Percentiles rank a stretch among this genome's conserved stretches.
Conservation (phyloP, 2,797 vertebrate genomes). For the Scarus forsteni region DNA sequence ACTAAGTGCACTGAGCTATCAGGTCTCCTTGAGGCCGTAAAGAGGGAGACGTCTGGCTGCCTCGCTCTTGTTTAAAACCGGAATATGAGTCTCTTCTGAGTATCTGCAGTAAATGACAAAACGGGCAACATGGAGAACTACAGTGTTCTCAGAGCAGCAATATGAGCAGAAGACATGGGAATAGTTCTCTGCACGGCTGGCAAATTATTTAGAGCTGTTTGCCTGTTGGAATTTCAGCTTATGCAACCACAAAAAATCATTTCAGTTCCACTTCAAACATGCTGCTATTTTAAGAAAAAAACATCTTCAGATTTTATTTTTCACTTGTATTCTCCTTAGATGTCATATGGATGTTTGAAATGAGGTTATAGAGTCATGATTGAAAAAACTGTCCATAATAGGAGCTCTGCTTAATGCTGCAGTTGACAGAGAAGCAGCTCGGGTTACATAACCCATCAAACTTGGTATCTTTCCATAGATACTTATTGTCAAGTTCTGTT, state of each 20-base stretch:
- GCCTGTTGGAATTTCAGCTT: slow-evolving; percentile 36
- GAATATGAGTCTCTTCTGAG: slow-evolving; percentile 57
- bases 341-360: background rate
- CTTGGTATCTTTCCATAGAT: too few species aligned
- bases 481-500: background rate
- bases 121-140: slow-evolving; percentile 46
- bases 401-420: background rate
- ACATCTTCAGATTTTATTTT: slow-evolving; percentile 34
- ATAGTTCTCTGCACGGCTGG: slow-evolving; percentile 37
- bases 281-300: slow-evolving; percentile 23
- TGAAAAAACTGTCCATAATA: background rate
- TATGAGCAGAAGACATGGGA: slow-evolving; percentile 47
- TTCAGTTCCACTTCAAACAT: slow-evolving; percentile 21
- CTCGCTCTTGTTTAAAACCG: slow-evolving; percentile 57
- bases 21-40: slow-evolving; percentile 38
- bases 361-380: background rate
- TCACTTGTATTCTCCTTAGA: slow-evolving; percentile 8
- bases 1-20: slow-evolving; percentile 11
- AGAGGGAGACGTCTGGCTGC: slow-evolving; percentile 20
- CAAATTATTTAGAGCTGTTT: slow-evolving; percentile 62
- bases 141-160: slow-evolving; percentile 27
- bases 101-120: slow-evolving; percentile 60
- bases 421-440: background rate
- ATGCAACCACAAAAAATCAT: slow-evolving; percentile 29
- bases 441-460: background rate